A percentile compares a stretch with the other conserved stretches of the same genome.
phyloP scores from a whole-genome alignment of 2,797 vertebrate genomes.

The Rachycentron canadum region DNA sequence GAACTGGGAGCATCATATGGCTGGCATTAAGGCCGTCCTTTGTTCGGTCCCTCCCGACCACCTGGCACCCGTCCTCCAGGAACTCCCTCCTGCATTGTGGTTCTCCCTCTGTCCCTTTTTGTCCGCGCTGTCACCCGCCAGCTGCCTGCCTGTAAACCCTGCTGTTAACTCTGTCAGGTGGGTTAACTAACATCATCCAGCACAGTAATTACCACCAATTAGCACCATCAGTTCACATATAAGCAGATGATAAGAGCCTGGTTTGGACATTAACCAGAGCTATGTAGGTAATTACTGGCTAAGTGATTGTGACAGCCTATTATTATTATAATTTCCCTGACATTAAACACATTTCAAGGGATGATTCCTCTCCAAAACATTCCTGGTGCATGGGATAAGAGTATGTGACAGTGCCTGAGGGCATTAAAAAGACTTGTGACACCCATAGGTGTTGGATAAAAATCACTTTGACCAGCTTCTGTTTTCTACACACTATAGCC shows the following conservation, averaged over 20 bases:
- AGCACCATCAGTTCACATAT: slow-evolving; percentile 35
- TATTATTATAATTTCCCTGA: slow-evolving; percentile 1
- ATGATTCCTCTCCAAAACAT: not conserved
- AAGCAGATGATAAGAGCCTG: slow-evolving; percentile 31
- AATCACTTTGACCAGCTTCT: slow-evolving; percentile 75
- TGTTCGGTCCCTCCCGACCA: slow-evolving; percentile 82
- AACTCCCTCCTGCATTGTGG: slow-evolving; percentile 85
- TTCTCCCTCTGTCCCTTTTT: slow-evolving; percentile 73
- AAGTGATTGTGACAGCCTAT: slow-evolving; percentile 10
- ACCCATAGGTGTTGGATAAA: slow-evolving; percentile 65
- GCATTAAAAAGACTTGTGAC: slow-evolving; percentile 63
- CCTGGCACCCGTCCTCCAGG: slow-evolving; percentile 83
- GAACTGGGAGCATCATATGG: slow-evolving; percentile 80
- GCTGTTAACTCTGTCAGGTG: slow-evolving; percentile 70
- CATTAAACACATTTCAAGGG: slow-evolving; percentile 13
- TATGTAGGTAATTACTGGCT: slow-evolving; percentile 14
- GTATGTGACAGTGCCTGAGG: slow-evolving; percentile 34
- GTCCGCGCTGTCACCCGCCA: slow-evolving; percentile 75
- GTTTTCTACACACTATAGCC: slow-evolving; percentile 38
- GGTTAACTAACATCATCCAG: slow-evolving; percentile 71
- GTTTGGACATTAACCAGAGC: slow-evolving; percentile 4
- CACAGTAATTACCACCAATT: slow-evolving; percentile 58
- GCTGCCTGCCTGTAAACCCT: slow-evolving; percentile 79
- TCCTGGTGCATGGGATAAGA: slow-evolving; percentile 1
- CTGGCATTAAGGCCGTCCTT: slow-evolving; percentile 79